Conservation (phyloP, 2,888 invertebrate genomes). For the Eremobia ochroleuca region DNA sequence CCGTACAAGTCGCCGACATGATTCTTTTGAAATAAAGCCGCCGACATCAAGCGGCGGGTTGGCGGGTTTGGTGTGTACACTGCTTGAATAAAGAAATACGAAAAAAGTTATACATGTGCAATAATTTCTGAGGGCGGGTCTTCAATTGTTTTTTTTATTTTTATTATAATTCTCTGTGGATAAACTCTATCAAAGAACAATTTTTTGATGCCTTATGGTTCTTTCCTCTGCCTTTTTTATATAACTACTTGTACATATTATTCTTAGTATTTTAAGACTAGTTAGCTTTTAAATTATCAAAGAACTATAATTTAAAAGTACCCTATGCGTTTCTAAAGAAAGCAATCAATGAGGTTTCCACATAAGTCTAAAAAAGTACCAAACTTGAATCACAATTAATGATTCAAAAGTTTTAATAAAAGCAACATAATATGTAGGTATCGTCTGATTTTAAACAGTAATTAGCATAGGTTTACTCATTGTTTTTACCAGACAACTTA, state of each 20-base stretch:
- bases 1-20: too few relatives aligned
- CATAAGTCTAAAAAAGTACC: background rate
- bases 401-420: too few relatives aligned
- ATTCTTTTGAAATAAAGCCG: too few relatives aligned
- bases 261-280: too few relatives aligned
- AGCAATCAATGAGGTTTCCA: background rate
- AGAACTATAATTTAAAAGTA: background rate
- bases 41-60: too few relatives aligned
- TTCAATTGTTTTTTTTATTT: too few relatives aligned
- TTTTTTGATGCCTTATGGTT: too few relatives aligned
- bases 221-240: too few relatives aligned
- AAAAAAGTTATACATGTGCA: background rate
- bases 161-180: background rate
- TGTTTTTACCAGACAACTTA: slow-evolving; percentile 40
- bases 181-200: background rate
- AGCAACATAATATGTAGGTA: background rate
- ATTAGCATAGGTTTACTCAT: slow-evolving; percentile 21
- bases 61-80: too few relatives aligned
- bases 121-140: background rate
- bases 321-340: background rate
- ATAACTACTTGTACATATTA: too few relatives aligned
- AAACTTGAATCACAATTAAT: background rate
- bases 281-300: too few relatives aligned
- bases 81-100: background rate
- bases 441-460: slow-evolving; percentile 4